A percentile compares a stretch with the other conserved stretches of the same genome.
phyloP scores from a whole-genome alignment of 2,797 vertebrate species.

The Thripadectes ignobilis region DNA sequence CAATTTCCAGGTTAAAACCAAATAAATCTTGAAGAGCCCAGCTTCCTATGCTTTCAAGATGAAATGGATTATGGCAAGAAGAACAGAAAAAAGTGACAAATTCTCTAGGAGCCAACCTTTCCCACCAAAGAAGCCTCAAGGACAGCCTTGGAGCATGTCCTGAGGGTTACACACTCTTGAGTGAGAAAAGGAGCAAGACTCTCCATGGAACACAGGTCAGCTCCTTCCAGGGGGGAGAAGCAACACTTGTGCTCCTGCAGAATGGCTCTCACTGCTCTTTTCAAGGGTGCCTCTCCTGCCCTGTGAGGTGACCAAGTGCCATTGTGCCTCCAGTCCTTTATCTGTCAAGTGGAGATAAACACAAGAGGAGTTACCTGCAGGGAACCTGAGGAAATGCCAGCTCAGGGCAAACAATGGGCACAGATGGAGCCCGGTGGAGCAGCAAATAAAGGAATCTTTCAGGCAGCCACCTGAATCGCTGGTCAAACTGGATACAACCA shows the following conservation, averaged over 20 bases:
- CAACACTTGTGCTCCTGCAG: neutral
- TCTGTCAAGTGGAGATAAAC: neutral
- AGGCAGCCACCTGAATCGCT: neutral
- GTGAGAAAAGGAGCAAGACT: neutral
- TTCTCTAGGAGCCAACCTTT: neutral
- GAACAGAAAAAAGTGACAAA: neutral
- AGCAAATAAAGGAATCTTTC: neutral
- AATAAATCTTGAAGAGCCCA: neutral
- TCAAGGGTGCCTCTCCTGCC: neutral
- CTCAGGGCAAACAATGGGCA: neutral
- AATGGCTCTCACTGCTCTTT: neutral
- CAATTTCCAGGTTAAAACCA: neutral
- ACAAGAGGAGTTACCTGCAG: neutral
- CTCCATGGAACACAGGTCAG: neutral
- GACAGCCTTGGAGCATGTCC: neutral
- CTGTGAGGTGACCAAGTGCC: neutral
- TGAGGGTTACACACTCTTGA: neutral
- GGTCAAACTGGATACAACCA: neutral
- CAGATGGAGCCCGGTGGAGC: neutral
- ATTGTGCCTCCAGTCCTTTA: neutral
- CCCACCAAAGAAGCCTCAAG: neutral
- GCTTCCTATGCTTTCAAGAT: neutral
- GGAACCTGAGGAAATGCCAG: neutral
- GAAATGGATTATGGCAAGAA: neutral
- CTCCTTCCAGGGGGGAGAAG: neutral